A percentile compares a stretch with the other conserved stretches of the same genome.
Conservation (phyloP, 2,113 vertebrate species). For the Paedocypris sp. region DNA sequence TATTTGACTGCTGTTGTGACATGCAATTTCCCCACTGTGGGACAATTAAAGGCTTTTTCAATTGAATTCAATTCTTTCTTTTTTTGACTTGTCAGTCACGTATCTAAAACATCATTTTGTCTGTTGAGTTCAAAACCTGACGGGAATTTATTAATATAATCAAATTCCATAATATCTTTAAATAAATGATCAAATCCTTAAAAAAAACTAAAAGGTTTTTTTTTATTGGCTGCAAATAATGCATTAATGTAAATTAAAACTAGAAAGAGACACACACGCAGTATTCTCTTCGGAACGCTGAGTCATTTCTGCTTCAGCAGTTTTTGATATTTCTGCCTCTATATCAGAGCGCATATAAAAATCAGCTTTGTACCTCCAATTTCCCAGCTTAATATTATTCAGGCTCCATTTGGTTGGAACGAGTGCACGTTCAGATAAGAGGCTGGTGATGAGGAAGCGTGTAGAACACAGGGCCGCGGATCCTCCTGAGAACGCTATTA, state of each 20-base stretch:
- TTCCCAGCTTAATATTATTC: slow-evolving; percentile 68
- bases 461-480: slow-evolving; percentile 57
- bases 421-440: slow-evolving; percentile 63
- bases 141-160: no score
- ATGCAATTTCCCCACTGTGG: no score
- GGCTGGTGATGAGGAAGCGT: slow-evolving; percentile 64
- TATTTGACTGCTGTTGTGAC: no score
- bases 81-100: no score
- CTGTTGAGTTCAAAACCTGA: no score
- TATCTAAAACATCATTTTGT: no score
- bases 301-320: slow-evolving; percentile 61
- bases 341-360: slow-evolving; percentile 31
- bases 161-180: no score
- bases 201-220: no score
- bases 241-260: not conserved
- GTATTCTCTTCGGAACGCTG: slow-evolving; percentile 50
- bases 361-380: slow-evolving; percentile 59
- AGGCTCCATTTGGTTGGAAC: slow-evolving; percentile 67
- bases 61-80: no score
- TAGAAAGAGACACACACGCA: slow-evolving; percentile 34
- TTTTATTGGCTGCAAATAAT: not conserved
- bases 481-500: slow-evolving; percentile 58
- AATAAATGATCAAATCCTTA: no score
- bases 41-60: no score
- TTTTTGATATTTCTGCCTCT: slow-evolving; percentile 50